phyloP scores from a whole-genome alignment of 2,113 vertebrate species.

The Tiliqua scincoides region DNA sequence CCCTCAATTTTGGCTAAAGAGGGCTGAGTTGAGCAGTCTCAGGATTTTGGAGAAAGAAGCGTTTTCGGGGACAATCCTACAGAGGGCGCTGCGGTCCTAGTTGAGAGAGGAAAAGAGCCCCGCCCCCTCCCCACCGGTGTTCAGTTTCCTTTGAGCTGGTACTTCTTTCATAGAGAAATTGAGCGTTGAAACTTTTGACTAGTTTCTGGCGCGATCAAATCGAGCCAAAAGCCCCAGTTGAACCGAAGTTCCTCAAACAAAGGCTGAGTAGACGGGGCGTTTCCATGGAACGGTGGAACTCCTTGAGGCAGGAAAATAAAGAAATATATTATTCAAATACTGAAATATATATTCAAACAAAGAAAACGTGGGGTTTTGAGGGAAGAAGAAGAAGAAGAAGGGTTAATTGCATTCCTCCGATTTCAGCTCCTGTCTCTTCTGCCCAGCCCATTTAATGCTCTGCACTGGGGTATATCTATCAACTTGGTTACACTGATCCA shows the following conservation, averaged over 20 bases:
- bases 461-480: not conserved
- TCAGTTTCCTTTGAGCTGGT: not conserved
- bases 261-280: not conserved
- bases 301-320: not conserved
- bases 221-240: not conserved
- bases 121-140: not conserved
- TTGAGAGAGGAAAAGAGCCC: not conserved
- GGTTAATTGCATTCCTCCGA: not conserved
- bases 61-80: not conserved
- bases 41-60: not conserved
- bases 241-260: not conserved
- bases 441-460: too few species aligned
- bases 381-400: not conserved
- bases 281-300: not conserved
- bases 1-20: not conserved
- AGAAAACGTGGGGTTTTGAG: not conserved
- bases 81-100: constrained; percentile 1
- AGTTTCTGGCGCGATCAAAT: not conserved
- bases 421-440: not conserved
- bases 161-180: not conserved
- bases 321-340: too few species aligned
- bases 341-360: too few species aligned
- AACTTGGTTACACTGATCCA: not conserved
- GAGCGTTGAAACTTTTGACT: not conserved
- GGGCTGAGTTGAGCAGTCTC: too few species aligned